These are phyloP conservation scores for Erebia epiphron DNA, from an alignment of 2,888 invertebrate genomes.

Conservation along the genomic window DNA sequence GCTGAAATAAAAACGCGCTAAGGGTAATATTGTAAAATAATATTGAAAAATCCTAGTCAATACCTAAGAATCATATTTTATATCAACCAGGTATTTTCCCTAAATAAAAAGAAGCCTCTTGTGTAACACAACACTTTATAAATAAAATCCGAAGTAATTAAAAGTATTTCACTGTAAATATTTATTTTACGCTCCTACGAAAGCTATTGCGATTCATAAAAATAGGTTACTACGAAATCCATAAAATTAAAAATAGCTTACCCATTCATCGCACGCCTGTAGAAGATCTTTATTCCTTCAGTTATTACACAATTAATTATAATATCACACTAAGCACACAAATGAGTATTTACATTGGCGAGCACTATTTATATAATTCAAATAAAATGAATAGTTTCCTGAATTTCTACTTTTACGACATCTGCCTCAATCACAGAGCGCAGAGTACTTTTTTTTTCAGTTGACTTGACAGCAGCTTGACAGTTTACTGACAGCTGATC, in stretches of 20 bases:
- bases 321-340: slow-evolving; percentile 19
- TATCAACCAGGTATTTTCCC: background rate
- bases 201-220: slow-evolving; percentile 20
- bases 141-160: background rate
- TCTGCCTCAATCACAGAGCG: too few relatives aligned
- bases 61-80: too few relatives aligned
- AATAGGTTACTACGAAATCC: slow-evolving; percentile 19
- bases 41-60: background rate
- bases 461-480: too few relatives aligned
- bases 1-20: slow-evolving; percentile 24
- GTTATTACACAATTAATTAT: slow-evolving; percentile 1
- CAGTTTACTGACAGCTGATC: too few relatives aligned
- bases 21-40: background rate
- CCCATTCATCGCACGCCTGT: slow-evolving; percentile 36
- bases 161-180: background rate
- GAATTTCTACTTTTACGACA: background rate
- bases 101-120: background rate
- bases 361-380: background rate
- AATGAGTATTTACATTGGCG: slow-evolving; percentile 6
- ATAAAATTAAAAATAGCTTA: slow-evolving; percentile 36
- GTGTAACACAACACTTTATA: background rate
- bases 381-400: background rate
- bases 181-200: slow-evolving; percentile 7
- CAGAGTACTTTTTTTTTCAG: too few relatives aligned
- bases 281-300: slow-evolving; percentile 7